phyloP scores from a whole-genome alignment of 2,797 vertebrate genomes.

The Delichon dasypus region DNA sequence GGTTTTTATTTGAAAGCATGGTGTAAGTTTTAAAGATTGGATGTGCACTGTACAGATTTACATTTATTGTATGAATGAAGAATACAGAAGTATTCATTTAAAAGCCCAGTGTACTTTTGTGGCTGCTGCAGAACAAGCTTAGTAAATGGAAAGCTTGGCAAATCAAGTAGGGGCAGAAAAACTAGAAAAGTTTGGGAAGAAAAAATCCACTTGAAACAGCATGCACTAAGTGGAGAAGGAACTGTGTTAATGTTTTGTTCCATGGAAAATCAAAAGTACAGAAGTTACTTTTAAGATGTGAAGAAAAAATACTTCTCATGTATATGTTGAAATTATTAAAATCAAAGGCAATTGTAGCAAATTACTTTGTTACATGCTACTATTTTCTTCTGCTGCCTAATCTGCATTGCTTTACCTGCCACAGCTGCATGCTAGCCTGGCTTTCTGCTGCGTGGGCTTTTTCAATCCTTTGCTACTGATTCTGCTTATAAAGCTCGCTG shows the following conservation, averaged over 20 bases:
- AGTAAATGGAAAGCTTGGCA: conserved; percentile 11
- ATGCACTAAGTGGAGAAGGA: neutral
- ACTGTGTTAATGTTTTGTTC: neutral
- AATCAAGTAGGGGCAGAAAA: neutral
- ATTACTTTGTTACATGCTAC: neutral
- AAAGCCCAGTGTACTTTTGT: neutral
- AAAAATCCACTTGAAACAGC: neutral
- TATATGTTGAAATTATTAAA: neutral
- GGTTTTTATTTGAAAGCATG: conserved; percentile 59
- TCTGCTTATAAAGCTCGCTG: conserved; percentile 19
- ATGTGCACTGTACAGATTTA: neutral
- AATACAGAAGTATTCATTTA: neutral
- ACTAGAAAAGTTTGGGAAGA: neutral
- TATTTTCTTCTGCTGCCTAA: conserved; percentile 1
- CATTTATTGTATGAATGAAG: neutral
- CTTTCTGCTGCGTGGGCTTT: conserved; percentile 22
- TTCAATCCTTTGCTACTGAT: conserved; percentile 22
- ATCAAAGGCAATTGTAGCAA: neutral
- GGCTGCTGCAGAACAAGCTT: neutral
- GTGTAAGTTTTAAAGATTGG: neutral
- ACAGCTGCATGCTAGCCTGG: conserved; percentile 40
- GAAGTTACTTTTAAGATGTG: neutral
- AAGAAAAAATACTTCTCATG: neutral
- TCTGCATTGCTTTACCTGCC: conserved; percentile 29
- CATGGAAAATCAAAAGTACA: neutral